Evolutionary conservation across 2,113 vertebrate genomes (phyloP), one percentile per base, ranked within the genome.

Genomic region (Cheilinus undulatus): DNA sequence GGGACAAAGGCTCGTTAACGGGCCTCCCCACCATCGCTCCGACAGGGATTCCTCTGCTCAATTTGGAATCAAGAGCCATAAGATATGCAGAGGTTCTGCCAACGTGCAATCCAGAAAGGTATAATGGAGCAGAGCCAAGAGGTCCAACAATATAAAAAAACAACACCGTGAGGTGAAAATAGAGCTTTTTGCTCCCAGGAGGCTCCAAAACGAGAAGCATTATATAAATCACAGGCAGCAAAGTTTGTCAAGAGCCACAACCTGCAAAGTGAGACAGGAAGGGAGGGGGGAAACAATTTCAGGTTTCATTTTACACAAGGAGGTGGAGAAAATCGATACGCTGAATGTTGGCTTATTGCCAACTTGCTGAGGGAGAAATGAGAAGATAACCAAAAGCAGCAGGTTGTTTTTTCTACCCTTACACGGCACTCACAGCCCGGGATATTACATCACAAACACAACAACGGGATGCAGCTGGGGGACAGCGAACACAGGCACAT

Each of bases 291-390:
- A 26, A 34, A 64, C 80, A 73, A 85, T 89, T 89, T 90, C 82
- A 84, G 79, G 76, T 89, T 91, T 85, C 84, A 88, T 92, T 92
- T 88, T 83, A 86, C 78, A 75, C 65, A 61, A 84, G 59, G 74
- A 85, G 82, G 69, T 65, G 64, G 52, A 73, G 68, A 78, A 87
- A 93, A 91, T 92, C 87, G 46, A 92, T 91, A 73, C 32, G 62
- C 72, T 77, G 87, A 80, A 69, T 42, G 67, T 19, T 78, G 88
- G 88, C 77, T 83, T 82, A 84, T 67, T 86, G 86, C 84, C 82
- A 83, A 71, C 78, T 82, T 80, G 77, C 86, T 78, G 82, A 70
- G 63, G 73, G 64, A 75, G 64, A 82, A 86, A 90, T 84, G 69
- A 89, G 78, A 82, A 65, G 60, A 77, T 86, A 83, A 88, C 86